Conservation (phyloP, 2,797 vertebrate genomes). For the Steatocranus sp. region DNA sequence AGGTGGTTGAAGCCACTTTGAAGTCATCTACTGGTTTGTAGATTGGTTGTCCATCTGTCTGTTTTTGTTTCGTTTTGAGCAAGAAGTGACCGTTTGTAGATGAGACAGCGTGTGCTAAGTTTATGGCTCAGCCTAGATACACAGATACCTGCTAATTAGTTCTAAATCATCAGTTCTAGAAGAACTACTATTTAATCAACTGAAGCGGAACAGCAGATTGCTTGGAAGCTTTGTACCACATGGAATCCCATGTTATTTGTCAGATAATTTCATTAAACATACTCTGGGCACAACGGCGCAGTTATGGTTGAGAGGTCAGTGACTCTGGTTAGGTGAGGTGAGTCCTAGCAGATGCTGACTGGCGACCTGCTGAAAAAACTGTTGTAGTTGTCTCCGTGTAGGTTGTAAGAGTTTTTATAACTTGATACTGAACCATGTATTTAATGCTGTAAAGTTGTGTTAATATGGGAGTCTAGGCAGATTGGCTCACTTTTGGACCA, state of each 20-base stretch:
- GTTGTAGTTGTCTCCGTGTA: not conserved
- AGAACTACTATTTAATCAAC: not conserved
- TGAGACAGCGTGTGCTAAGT: accelerated
- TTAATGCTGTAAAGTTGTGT: not conserved
- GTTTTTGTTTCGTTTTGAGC: not conserved
- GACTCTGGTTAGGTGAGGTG: not conserved
- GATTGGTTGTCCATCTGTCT: not conserved
- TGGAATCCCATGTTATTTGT: not conserved
- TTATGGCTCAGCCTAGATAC: accelerated
- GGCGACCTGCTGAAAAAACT: not conserved
- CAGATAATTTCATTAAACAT: not conserved
- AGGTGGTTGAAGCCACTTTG: not conserved
- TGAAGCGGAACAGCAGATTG: not conserved
- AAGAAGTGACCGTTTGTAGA: not conserved
- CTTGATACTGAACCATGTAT: accelerated
- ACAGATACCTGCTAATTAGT: not conserved
- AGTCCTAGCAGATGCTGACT: not conserved
- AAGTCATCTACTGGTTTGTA: accelerated
- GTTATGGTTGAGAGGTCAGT: not conserved
- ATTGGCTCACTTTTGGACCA: not conserved
- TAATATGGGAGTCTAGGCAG: not conserved
- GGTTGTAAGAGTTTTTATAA: too few relatives aligned
- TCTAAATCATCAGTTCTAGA: accelerated
- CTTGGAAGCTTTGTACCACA: not conserved
- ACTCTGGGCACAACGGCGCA: not conserved